phyloP scores from a whole-genome alignment of 2,888 invertebrate genomes.

The Chrysolina americana region DNA sequence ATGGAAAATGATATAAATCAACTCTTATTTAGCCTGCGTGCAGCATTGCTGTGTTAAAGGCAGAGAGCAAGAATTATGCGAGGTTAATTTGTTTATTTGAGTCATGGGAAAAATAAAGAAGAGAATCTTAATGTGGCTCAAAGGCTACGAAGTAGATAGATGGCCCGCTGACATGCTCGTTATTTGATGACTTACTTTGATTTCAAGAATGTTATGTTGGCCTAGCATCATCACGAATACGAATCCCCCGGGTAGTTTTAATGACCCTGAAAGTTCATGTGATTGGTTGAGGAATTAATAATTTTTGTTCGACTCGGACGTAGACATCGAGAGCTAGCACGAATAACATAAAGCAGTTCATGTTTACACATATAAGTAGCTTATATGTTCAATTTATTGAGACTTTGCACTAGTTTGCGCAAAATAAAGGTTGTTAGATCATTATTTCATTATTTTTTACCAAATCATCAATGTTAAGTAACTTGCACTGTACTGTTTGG shows the following conservation, averaged over 20 bases:
- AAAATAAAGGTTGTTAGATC: too few relatives aligned
- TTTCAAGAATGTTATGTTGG: constrained; percentile 38
- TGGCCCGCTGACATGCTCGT: constrained; percentile 60
- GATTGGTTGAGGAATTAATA: constrained; percentile 3
- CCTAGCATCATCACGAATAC: constrained; percentile 34
- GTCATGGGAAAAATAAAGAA: constrained; percentile 62
- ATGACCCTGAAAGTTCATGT: constrained; percentile 17
- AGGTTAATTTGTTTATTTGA: constrained; percentile 67
- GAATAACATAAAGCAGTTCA: background rate
- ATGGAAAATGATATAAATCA: constrained; percentile 58
- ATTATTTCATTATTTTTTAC: too few relatives aligned
- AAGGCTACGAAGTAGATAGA: constrained; percentile 58
- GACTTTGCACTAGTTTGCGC: too few relatives aligned
- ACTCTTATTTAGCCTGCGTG: constrained; percentile 56
- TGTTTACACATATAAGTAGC: background rate
- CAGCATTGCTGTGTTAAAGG: constrained; percentile 53
- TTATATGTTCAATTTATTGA: too few relatives aligned
- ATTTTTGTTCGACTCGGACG: background rate
- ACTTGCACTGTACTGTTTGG: too few relatives aligned
- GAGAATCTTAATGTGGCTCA: constrained; percentile 60
- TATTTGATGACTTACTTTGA: constrained; percentile 55
- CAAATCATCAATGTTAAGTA: too few relatives aligned
- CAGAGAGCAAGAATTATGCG: constrained; percentile 61
- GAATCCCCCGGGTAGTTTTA: constrained; percentile 40
- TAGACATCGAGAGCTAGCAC: constrained; percentile 3